Conservation (phyloP, 2,888 invertebrate genomes). For the Trachelus troglodyta region DNA sequence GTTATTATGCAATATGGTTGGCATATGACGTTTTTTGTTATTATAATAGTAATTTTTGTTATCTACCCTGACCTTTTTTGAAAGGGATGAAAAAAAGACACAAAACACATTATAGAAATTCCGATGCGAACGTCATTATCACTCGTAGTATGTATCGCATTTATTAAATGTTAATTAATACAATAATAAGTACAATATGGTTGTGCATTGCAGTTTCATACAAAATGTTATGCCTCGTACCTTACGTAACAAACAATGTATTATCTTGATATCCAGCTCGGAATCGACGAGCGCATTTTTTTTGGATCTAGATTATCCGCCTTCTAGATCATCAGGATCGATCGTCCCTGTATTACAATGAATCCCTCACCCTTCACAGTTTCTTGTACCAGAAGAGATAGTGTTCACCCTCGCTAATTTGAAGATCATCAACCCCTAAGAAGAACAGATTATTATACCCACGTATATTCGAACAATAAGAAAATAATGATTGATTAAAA, state of each 20-base stretch:
- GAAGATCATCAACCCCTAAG: conserved; percentile 86
- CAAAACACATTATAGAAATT: conserved; percentile 16
- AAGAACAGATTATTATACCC: conserved; percentile 42
- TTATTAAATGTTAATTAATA: conserved; percentile 55
- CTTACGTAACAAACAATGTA: conserved; percentile 42
- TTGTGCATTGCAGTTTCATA: conserved; percentile 65
- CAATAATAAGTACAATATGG: conserved; percentile 59
- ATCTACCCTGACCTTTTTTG: neutral
- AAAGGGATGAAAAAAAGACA: conserved; percentile 1
- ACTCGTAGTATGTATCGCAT: conserved; percentile 42
- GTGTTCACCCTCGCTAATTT: conserved; percentile 89
- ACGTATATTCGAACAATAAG: neutral
- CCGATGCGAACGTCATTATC: conserved; percentile 7
- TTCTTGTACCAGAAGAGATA: conserved; percentile 95
- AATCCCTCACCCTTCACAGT: conserved; percentile 68
- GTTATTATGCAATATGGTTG: too few relatives aligned
- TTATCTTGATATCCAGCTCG: conserved; percentile 24
- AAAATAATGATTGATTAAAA: conserved; percentile 7
- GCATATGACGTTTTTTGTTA: too few relatives aligned
- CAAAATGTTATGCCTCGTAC: conserved; percentile 59
- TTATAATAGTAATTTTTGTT: neutral
- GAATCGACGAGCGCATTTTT: conserved; percentile 26
- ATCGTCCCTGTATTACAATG: neutral
- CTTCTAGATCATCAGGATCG: conserved; percentile 1
- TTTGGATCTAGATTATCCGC: neutral